Evolutionary conservation across 2,888 invertebrate genomes (phyloP), one percentile per base, ranked within the genome.

Genomic region (Rhingia rostrata): DNA sequence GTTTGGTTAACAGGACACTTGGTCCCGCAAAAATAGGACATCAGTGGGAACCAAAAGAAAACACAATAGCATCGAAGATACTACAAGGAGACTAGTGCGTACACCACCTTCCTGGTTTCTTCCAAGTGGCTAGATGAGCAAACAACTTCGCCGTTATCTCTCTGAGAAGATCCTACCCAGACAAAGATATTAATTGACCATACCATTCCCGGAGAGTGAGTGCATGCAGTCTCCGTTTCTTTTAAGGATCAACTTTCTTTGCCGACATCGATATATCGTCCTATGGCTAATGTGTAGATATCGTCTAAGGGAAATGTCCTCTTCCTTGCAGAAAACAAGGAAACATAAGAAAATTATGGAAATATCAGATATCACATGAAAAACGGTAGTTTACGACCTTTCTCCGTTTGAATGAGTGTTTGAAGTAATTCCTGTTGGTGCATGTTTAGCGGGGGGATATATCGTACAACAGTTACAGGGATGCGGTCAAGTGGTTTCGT

Each of bases 1-100:
- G 84, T 84, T 84, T 84, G 84, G 69, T 80, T 84, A 84, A 84
- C 84, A 84, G 84, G 84, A 84, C 74, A 80, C 74, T 70, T 61
- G n/a, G 78, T 83, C 53, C 64, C 51, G 84, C 74, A 74, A 80
- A 80, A 75, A 69, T 53, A 35, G 22, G 37, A 45, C 66, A 60
- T 39, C 79, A 75, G 58, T 80, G 84, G 74, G 80, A 84, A 80
- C 69, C 58, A 74, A 49, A 70, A 75, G 74, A 39, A 70, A 80
- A 41, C 69, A 75, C 74, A 84, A 84, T 33, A 69, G 58, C 56
- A n/a, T 51, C 35, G 14, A 51, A 53, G n/a, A 22, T 22, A 2
- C 22, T 1, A 22, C 22, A 53, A 30, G 5, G 30, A 3, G 41
- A 33, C 37, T 61, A 22, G 22, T 22, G 22, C 22, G 22, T 22